phyloP scores from a whole-genome alignment of 2,797 vertebrate species.

The Lepidocolaptes lacrymiger region DNA sequence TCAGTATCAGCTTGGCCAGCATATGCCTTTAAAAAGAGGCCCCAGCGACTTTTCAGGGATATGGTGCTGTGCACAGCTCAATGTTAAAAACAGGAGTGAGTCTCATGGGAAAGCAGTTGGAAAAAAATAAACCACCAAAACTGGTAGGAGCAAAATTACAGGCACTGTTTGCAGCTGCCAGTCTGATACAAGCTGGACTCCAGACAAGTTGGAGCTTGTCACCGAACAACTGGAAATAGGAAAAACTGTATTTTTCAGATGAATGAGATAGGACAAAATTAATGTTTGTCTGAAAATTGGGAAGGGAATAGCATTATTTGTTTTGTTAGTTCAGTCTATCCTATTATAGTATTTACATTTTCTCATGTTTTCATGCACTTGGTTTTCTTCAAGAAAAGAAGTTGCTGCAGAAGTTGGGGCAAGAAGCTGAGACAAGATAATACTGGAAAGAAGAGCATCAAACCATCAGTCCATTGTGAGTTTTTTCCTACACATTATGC shows the following conservation, averaged over 20 bases:
- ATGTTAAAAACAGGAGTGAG: fast-evolving
- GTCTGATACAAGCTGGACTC: background rate
- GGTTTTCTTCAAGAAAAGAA: background rate
- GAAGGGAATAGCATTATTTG: background rate
- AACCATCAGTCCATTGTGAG: background rate
- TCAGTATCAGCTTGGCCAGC: background rate
- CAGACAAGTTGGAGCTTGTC: background rate
- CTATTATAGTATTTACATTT: background rate
- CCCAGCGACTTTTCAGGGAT: background rate
- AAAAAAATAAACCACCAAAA: background rate
- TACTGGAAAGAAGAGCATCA: background rate
- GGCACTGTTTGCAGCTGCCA: background rate
- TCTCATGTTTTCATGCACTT: background rate
- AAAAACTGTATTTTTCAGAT: background rate
- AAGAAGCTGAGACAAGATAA: background rate
- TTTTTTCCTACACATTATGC: background rate
- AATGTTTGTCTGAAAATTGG: background rate
- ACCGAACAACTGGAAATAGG: background rate
- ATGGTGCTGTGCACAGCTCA: background rate
- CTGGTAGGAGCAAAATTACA: background rate
- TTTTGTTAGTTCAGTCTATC: background rate
- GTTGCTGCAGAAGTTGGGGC: background rate
- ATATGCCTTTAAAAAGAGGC: background rate
- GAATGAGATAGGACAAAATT: background rate
- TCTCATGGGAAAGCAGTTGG: background rate